Evolutionary conservation across 2,113 vertebrate genomes (phyloP).

Genomic region (Tiliqua scincoides): DNA sequence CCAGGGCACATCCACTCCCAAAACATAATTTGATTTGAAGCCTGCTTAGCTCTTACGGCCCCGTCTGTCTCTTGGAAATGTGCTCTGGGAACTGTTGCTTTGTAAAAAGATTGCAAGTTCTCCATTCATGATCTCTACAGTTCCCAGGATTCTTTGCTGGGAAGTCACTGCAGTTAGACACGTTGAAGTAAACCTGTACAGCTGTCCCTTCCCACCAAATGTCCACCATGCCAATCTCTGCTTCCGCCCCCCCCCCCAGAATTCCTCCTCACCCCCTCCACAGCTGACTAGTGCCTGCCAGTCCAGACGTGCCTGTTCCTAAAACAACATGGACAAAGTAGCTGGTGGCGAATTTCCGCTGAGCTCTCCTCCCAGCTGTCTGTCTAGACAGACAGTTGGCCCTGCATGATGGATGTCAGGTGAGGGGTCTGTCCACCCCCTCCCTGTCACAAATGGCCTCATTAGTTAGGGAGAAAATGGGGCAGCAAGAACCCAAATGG

Average conservation of each 20-base stretch:
- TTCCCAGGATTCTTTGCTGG: not conserved
- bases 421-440: not conserved
- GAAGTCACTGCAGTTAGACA: not conserved
- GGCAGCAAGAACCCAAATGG: conserved; percentile 32
- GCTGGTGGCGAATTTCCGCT: fast-evolving
- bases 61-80: not conserved
- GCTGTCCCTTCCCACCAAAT: no score
- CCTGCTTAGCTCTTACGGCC: no score
- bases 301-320: not conserved
- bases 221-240: not conserved
- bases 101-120: not conserved
- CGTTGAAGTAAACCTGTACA: no score
- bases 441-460: conserved; percentile 47
- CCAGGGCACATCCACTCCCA: not conserved
- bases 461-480: conserved; percentile 50
- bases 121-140: not conserved
- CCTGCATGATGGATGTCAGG: not conserved
- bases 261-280: no score
- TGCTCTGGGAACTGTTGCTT: no score
- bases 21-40: not conserved
- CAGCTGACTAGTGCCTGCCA: not conserved
- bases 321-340: fast-evolving
- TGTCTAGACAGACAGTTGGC: not conserved
- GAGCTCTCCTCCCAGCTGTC: fast-evolving
- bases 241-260: not conserved